Percentiles rank a stretch among this genome's conserved stretches.
Evolutionary conservation across 1,140 invertebrate genomes (phyloP).

Genomic region (Triops cancriformis): DNA sequence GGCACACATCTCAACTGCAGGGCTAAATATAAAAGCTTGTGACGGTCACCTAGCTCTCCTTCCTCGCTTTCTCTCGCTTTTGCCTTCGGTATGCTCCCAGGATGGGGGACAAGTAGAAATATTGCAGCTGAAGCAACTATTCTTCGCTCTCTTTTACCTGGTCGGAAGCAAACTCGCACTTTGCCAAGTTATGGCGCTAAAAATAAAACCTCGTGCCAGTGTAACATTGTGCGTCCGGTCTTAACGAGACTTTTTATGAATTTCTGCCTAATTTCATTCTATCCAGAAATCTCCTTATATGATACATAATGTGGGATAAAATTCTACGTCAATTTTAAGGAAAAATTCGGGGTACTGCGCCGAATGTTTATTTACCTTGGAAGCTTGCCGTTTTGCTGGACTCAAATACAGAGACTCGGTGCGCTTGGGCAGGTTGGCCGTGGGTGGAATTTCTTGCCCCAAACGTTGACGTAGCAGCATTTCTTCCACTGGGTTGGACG

Average conservation of each 20-base stretch:
- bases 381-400: conserved; percentile 32
- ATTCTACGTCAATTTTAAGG: too few species aligned
- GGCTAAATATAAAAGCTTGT: conserved; percentile 22
- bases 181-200: too few species aligned
- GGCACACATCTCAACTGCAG: neutral
- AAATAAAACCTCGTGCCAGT: too few species aligned
- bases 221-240: too few species aligned
- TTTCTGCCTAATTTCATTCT: too few species aligned
- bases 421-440: conserved; percentile 66
- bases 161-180: too few species aligned
- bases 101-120: neutral
- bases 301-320: too few species aligned
- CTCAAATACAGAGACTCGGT: conserved; percentile 61
- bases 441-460: conserved; percentile 79
- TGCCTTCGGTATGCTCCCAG: neutral
- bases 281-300: too few species aligned
- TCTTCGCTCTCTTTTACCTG: too few species aligned
- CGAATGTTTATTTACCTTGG: conserved; percentile 31
- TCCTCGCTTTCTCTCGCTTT: neutral
- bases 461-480: conserved; percentile 66
- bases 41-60: conserved; percentile 8
- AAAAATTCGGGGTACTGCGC: too few species aligned
- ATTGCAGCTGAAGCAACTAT: too few species aligned
- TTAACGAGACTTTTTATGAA: too few species aligned
- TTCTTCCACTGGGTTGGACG: conserved; percentile 58